These are phyloP conservation scores for Himalopsyche tibetana DNA, from an alignment of 2,888 invertebrate species.

Conservation along the genomic window DNA sequence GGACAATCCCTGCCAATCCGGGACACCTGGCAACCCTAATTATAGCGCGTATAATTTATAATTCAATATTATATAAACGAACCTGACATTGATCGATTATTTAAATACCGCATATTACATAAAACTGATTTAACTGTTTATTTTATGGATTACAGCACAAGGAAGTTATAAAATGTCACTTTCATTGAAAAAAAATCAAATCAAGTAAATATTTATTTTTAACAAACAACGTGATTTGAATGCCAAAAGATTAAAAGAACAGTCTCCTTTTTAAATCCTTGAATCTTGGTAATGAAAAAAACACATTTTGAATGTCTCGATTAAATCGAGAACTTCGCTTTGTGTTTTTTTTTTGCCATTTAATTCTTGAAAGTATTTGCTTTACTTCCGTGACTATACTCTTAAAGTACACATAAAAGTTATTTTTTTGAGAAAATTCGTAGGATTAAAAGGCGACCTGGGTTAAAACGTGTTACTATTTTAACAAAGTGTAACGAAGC, in stretches of 20 bases:
- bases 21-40: no score
- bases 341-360: background rate
- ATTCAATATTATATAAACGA: background rate
- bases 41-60: background rate
- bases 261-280: slow-evolving; percentile 11
- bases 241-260: background rate
- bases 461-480: no score
- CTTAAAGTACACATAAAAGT: no score
- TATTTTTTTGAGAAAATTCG: no score
- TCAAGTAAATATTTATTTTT: background rate
- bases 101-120: background rate
- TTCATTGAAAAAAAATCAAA: slow-evolving; percentile 11
- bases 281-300: background rate
- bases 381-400: background rate
- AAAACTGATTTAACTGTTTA: background rate
- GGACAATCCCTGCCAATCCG: no score
- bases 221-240: slow-evolving; percentile 17
- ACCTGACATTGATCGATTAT: background rate
- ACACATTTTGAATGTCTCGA: background rate
- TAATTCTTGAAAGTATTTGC: background rate
- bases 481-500: no score
- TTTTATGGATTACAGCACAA: slow-evolving; percentile 9
- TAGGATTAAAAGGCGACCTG: no score
- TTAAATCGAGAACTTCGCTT: slow-evolving; percentile 12
- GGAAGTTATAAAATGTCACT: slow-evolving; percentile 19